Evolutionary conservation across 2,888 invertebrate species (phyloP), one percentile per base, ranked within the genome.

Genomic region (Argyresthia albistria): DNA sequence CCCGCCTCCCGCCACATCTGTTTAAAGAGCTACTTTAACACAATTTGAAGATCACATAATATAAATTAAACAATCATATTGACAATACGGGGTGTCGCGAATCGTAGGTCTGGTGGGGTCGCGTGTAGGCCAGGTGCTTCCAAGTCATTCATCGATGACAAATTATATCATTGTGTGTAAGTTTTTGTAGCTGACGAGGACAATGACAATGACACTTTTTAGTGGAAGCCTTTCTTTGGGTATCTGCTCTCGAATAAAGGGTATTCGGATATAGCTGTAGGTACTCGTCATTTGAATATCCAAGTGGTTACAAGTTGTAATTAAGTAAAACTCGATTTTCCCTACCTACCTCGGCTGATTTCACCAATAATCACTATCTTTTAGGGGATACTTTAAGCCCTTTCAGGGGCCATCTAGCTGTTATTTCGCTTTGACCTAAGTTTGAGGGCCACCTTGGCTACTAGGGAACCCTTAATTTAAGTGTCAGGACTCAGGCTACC

Each of bases 21-120:
- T 81, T 83, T 83, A 71, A 72, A 81, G 73, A 83, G 80, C 80
- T 81, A 80, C 82, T 86, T 82, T 81, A 80, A 84, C 72, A 77
- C 65, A 62, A 72, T 82, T 80, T 69, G 69, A 81, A 82, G 81
- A 83, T 83, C 80, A 84, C 81, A 83, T 84, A 82, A 84, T 82
- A 74, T 82, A 81, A 79, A 83, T 84, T 83, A 82, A 84, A 87
- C 79, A 81, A 77, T 73, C 78, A 71, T 74, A 73, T 75, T 79
- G 70, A 79, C 75, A 80, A 80, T 73, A 74, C 72, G 70, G 71
- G 66, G 81, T 80, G 80, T 80, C 69, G 74, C 83, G 72, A 84
- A 87, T 86, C 63, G 62, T 53, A 56, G 60, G 60, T 66, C 43
- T 60, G 25, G 2, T 25, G 66, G 84, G 84, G 82, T 78, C 80